phyloP scores from a whole-genome alignment of 2,797 vertebrate genomes.

The Graptemys geographica region DNA sequence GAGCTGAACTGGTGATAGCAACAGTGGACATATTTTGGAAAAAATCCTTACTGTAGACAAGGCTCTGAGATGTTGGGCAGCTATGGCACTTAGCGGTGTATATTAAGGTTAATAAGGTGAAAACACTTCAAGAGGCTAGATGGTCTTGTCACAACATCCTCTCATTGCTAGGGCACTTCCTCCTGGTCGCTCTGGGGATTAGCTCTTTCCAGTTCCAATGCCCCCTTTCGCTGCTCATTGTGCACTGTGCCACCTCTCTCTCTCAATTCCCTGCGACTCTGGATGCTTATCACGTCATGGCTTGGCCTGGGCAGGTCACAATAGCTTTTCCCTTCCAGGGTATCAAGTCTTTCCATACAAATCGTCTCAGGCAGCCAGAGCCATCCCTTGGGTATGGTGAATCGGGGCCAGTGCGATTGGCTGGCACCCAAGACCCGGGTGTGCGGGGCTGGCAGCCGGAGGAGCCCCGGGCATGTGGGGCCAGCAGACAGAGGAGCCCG shows the following conservation, averaged over 20 bases:
- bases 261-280: not conserved
- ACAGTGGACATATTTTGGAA: not conserved
- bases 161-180: not conserved
- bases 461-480: too few relatives aligned
- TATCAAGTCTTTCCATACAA: not conserved
- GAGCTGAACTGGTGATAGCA: not conserved
- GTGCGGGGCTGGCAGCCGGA: too few relatives aligned
- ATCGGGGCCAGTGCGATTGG: not conserved
- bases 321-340: not conserved
- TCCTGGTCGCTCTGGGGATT: not conserved
- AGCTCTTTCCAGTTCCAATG: not conserved
- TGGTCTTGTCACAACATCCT: not conserved
- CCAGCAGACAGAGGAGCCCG: too few relatives aligned
- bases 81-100: not conserved
- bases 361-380: accelerated
- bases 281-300: not conserved
- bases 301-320: not conserved
- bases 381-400: not conserved
- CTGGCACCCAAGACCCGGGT: not conserved
- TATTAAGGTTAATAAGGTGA: not conserved
- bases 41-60: not conserved
- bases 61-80: not conserved
- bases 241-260: not conserved
- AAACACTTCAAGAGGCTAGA: not conserved
- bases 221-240: not conserved